Percentiles rank a stretch among this genome's conserved stretches.
Conservation (phyloP, 1,140 invertebrate species). For the Cataglyphis hispanica region DNA sequence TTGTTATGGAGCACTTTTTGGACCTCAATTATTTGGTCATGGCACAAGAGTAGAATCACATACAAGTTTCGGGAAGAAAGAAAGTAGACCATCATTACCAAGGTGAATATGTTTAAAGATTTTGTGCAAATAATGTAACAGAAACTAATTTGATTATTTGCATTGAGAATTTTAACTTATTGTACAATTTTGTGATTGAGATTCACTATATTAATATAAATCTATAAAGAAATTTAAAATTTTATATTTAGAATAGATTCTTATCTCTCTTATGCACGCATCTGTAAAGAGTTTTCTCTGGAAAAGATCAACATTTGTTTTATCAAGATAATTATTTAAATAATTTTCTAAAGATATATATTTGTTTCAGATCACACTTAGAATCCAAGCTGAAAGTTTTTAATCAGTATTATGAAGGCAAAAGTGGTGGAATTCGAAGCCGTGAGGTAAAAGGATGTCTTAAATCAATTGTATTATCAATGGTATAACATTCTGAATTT, state of each 20-base stretch:
- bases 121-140: not conserved
- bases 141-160: not conserved
- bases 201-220: not conserved
- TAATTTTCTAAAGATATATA: not conserved
- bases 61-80: conserved; percentile 93
- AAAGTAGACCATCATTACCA: conserved; percentile 86
- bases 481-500: conserved; percentile 22
- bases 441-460: conserved; percentile 87
- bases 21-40: conserved; percentile 94
- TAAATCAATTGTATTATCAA: conserved; percentile 1
- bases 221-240: not conserved
- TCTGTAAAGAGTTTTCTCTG: not conserved
- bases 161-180: not conserved
- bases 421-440: conserved; percentile 91
- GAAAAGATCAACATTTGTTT: not conserved
- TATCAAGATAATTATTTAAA: conserved; percentile 20
- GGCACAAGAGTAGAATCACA: conserved; percentile 95
- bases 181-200: conserved; percentile 14
- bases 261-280: not conserved
- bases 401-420: conserved; percentile 94
- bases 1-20: conserved; percentile 95
- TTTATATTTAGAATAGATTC: conserved; percentile 1
- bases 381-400: conserved; percentile 93
- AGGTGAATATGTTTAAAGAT: conserved; percentile 72
- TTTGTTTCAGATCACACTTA: conserved; percentile 89